Base-by-base conservation (phyloP, 1,140 invertebrate genomes). In the Asobara japonica region DNA sequence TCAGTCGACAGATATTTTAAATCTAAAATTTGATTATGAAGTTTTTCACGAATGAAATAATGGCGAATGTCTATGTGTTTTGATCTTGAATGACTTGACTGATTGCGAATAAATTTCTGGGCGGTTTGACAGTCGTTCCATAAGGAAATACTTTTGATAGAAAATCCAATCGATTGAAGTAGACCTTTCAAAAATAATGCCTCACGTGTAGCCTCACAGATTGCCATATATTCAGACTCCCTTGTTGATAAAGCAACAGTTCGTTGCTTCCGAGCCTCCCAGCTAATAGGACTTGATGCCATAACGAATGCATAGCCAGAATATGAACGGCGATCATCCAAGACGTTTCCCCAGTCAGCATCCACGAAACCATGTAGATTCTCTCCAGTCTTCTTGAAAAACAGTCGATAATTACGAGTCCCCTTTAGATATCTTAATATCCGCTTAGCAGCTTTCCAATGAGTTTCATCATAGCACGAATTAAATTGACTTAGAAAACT, bases 51-150 rank as follows among this genome's bases (percentile, higher is more conserved):
- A n/a, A 65, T 38, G 5, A 65, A 65, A 20, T 65, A 22, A 33
- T 65, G 33, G 20, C 64, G 64, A 1, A 41, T 38, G 41, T 65
- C 64, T 4, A 65, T 38, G 16, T 65, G 64, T 11, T 65, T 65
- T 10, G 64, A 33, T 8, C n/a, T 36, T 7, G 18, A 18, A 25
- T 65, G 33, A 8, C 10, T 16, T 10, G 20, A 29, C 25, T 29
- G 30, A 36, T 65, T 65, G 16, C 22, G 10, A 20, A 31, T 31
- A 16, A 22, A 13, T 0, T 16, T 16, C 41, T 65, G 16, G 13
- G 31, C 64, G 25, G 31, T 22, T 11, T 30, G 29, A 36, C 33
- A 33, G 11, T 65, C 64, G 22, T 36, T 38, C 0, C 16, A 65
- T 6, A 65, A 16, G 36, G n/a, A 11, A 3, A 33, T 22, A 36